Conservation (phyloP, 2,113 vertebrate genomes). For the Dolichotis patagonum region DNA sequence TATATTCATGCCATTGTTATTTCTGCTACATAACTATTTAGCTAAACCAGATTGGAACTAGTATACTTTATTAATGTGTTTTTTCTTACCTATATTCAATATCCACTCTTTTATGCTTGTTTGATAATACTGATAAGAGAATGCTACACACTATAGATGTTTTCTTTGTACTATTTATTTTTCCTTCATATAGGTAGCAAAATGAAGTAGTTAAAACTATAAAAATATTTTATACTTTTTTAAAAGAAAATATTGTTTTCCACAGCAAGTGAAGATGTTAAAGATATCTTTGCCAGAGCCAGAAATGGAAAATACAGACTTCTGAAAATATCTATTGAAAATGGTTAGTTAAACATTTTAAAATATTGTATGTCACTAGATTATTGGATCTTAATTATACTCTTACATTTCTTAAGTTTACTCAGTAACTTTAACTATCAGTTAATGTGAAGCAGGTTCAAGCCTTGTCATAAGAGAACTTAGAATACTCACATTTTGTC, state of each 20-base stretch:
- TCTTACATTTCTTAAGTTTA: slow-evolving; percentile 31
- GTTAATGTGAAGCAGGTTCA: slow-evolving; percentile 42
- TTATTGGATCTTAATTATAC: background rate
- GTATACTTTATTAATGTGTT: background rate
- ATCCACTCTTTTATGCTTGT: background rate
- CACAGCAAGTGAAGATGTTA: slow-evolving; percentile 93
- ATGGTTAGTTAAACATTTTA: slow-evolving; percentile 90
- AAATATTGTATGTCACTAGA: slow-evolving; percentile 14
- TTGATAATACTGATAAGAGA: slow-evolving; percentile 24
- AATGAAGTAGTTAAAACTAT: slow-evolving; percentile 38
- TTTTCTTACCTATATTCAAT: background rate
- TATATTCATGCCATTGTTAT: background rate
- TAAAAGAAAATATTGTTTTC: slow-evolving; percentile 61
- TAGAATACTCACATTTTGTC: background rate
- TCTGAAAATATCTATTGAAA: slow-evolving; percentile 95
- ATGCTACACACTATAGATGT: background rate
- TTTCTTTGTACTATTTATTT: slow-evolving; percentile 26
- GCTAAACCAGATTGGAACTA: background rate
- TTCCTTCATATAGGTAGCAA: background rate
- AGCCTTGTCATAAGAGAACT: slow-evolving; percentile 31
- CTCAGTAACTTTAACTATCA: slow-evolving; percentile 45
- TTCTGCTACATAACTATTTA: slow-evolving; percentile 38
- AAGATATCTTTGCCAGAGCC: slow-evolving; percentile 94
- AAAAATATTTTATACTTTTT: slow-evolving; percentile 49
- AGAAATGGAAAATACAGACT: slow-evolving; percentile 94